Conservation (phyloP, 2,888 invertebrate genomes). For the Melieria picta region DNA sequence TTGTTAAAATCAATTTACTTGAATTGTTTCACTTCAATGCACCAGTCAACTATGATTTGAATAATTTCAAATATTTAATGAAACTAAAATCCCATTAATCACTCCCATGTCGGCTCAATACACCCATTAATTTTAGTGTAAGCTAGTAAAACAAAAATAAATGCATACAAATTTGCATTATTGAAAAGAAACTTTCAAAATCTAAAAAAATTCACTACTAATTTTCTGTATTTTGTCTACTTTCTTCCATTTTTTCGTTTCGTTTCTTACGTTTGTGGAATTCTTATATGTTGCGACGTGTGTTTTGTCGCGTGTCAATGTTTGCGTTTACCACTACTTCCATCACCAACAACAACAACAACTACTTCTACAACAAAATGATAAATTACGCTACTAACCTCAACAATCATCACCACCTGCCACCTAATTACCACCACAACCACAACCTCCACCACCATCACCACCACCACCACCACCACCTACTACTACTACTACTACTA, state of each 20-base stretch:
- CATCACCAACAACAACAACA: neutral
- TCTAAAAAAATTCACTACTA: conserved; percentile 3
- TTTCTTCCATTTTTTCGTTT: conserved; percentile 30
- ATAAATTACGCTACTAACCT: neutral
- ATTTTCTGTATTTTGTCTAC: conserved; percentile 9
- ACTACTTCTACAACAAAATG: too few relatives aligned
- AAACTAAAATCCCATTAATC: too few relatives aligned
- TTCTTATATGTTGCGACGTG: conserved; percentile 12
- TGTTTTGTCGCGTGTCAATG: conserved; percentile 20
- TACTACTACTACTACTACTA: conserved; percentile 28
- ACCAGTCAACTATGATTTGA: too few relatives aligned
- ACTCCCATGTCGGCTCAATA: too few relatives aligned
- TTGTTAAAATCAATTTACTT: too few relatives aligned
- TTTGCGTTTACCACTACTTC: conserved; percentile 12
- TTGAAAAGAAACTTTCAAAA: too few relatives aligned
- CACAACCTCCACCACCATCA: conserved; percentile 32
- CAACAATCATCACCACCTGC: conserved; percentile 25
- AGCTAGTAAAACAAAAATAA: too few relatives aligned
- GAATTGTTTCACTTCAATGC: too few relatives aligned
- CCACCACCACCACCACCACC: conserved; percentile 19
- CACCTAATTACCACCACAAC: conserved; percentile 21
- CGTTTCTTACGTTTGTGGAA: conserved; percentile 2
- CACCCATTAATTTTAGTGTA: too few relatives aligned
- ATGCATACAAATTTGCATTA: too few relatives aligned
- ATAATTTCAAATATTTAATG: too few relatives aligned